Evolutionary conservation across 2,113 vertebrate genomes (phyloP).

Genomic region (Ophthalmolycus amberensis): DNA sequence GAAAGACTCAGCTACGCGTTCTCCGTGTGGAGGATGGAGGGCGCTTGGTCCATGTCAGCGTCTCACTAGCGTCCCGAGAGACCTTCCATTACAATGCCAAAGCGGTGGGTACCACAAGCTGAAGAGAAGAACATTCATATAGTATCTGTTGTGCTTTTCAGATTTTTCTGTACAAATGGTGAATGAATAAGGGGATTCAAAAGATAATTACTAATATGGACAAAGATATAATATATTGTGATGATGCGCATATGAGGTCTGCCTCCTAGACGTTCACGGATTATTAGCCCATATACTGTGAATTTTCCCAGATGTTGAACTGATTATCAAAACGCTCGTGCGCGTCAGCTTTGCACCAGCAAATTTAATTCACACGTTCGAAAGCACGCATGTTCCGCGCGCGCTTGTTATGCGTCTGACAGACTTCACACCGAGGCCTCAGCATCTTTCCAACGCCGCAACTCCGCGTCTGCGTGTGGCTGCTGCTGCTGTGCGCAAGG

Average conservation of each 20-base stretch:
- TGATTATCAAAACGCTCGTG: neutral
- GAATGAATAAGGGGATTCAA: neutral
- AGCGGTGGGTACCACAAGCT: constrained; percentile 75
- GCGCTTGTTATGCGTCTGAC: neutral
- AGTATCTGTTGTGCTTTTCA: neutral
- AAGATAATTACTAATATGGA: neutral
- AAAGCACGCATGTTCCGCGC: neutral
- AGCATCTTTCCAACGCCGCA: constrained; percentile 11
- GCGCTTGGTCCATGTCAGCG: constrained; percentile 88
- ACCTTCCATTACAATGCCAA: constrained; percentile 68
- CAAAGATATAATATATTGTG: neutral
- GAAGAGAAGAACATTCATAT: neutral
- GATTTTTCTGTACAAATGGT: neutral
- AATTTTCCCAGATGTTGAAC: neutral
- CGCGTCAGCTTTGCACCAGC: neutral
- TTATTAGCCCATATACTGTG: neutral
- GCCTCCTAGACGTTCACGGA: neutral
- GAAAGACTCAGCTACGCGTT: constrained; percentile 88
- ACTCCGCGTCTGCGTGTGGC: neutral
- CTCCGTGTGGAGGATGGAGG: constrained; percentile 89
- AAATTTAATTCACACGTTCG: neutral
- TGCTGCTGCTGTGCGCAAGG: neutral
- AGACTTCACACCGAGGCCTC: constrained; percentile 43
- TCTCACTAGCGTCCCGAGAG: constrained; percentile 78
- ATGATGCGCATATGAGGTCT: neutral